phyloP scores from a whole-genome alignment of 2,797 vertebrate species.

The Acipenser oxyrinchus region DNA sequence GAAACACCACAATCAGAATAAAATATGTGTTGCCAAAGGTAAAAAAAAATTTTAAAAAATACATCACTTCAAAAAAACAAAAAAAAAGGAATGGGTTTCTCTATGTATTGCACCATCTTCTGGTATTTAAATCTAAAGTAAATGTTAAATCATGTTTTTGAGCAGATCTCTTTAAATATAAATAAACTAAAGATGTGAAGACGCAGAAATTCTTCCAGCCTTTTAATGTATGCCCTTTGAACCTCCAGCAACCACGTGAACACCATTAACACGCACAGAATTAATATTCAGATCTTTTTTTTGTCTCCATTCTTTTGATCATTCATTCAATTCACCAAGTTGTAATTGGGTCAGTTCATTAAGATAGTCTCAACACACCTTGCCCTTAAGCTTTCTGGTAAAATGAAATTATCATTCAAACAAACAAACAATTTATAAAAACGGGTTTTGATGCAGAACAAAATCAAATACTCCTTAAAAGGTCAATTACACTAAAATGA shows the following conservation, averaged over 20 bases:
- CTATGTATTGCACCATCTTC: no score
- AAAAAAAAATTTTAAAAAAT: no score
- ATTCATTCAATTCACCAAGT: background rate
- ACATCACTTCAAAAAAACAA: no score
- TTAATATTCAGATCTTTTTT: background rate
- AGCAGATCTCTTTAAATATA: no score
- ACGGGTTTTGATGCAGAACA: no score
- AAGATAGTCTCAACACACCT: background rate
- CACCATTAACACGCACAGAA: background rate
- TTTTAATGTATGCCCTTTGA: background rate
- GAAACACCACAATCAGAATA: no score
- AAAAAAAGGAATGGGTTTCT: no score
- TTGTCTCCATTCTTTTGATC: background rate
- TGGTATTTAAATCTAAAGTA: no score
- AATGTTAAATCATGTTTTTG: no score
- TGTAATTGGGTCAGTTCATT: background rate
- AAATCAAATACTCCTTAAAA: background rate
- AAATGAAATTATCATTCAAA: background rate
- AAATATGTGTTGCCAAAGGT: no score
- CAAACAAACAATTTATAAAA: background rate
- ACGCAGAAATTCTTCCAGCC: no score
- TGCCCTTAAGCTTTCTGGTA: background rate
- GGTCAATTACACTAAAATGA: constrained; percentile 3
- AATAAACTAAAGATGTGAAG: no score
- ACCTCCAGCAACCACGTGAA: background rate